Evolutionary conservation across 2,888 invertebrate genomes (phyloP).

Genomic region (Synanthedon vespiformis): DNA sequence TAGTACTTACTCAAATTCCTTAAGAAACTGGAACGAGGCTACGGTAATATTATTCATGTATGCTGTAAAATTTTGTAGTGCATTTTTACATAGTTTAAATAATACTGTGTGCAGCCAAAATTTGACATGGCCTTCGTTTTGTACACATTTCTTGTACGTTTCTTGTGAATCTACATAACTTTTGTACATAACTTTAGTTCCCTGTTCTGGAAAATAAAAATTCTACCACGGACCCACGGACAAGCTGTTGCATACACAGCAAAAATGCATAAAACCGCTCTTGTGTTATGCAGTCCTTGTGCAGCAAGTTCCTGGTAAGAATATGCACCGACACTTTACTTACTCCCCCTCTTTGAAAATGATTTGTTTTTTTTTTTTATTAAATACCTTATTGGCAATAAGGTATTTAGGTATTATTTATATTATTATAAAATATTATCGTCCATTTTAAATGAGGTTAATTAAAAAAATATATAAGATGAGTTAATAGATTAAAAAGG

Average conservation of each 20-base stretch:
- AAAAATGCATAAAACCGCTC: constrained; percentile 18
- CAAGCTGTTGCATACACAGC: too few species aligned
- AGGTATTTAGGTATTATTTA: too few species aligned
- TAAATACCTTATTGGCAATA: too few species aligned
- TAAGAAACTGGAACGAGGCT: constrained; percentile 36
- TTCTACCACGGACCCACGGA: too few species aligned
- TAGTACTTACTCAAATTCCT: constrained; percentile 23
- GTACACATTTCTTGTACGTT: too few species aligned
- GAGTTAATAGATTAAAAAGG: too few species aligned
- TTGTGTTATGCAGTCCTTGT: constrained; percentile 52
- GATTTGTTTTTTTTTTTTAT: neutral
- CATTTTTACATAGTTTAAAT: neutral
- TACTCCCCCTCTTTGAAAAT: neutral
- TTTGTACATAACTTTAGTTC: too few species aligned
- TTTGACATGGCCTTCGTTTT: too few species aligned
- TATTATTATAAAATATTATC: neutral
- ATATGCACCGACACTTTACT: neutral
- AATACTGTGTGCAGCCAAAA: neutral
- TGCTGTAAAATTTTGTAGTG: neutral
- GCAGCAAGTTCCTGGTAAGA: constrained; percentile 60
- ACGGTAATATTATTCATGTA: constrained; percentile 12
- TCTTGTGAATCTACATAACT: too few species aligned
- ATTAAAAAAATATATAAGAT: too few species aligned
- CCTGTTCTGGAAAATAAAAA: too few species aligned
- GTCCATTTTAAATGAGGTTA: neutral